Evolutionary conservation across 2,888 invertebrate genomes (phyloP).

Genomic region (Athetis lepigone): DNA sequence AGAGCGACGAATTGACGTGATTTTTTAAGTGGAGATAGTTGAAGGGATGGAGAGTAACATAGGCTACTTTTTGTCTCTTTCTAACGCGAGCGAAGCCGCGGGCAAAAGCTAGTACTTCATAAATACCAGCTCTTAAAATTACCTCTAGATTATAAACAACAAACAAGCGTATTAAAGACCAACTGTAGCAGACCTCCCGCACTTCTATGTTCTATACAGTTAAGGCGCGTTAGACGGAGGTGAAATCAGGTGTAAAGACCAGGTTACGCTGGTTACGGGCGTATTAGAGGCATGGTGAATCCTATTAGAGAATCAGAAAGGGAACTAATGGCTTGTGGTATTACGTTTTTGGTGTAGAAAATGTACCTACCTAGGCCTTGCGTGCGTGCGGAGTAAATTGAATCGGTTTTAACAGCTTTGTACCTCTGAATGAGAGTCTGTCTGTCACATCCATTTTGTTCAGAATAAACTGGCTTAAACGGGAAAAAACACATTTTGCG

Average conservation of each 20-base stretch:
- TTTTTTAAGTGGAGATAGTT: no score
- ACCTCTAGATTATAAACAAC: slow-evolving; percentile 31
- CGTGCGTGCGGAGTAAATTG: no score
- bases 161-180: slow-evolving; percentile 26
- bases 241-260: slow-evolving; percentile 48
- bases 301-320: slow-evolving; percentile 50
- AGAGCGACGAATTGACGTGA: no score
- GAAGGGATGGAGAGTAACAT: no score
- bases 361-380: no score
- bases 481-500: no score
- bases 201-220: slow-evolving; percentile 43
- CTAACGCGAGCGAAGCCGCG: no score
- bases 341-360: slow-evolving; percentile 32
- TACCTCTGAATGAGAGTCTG: no score
- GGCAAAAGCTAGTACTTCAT: neutral
- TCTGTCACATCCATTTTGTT: no score
- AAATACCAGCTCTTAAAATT: slow-evolving; percentile 33
- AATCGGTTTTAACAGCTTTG: no score
- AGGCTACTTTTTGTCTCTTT: no score
- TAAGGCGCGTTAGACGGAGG: slow-evolving; percentile 28
- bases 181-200: slow-evolving; percentile 32
- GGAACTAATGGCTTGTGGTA: slow-evolving; percentile 46
- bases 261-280: slow-evolving; percentile 16
- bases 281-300: slow-evolving; percentile 35
- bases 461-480: no score